These are phyloP conservation scores for Rhodophaea formosa DNA, from an alignment of 2,888 invertebrate genomes.

Conservation along the genomic window DNA sequence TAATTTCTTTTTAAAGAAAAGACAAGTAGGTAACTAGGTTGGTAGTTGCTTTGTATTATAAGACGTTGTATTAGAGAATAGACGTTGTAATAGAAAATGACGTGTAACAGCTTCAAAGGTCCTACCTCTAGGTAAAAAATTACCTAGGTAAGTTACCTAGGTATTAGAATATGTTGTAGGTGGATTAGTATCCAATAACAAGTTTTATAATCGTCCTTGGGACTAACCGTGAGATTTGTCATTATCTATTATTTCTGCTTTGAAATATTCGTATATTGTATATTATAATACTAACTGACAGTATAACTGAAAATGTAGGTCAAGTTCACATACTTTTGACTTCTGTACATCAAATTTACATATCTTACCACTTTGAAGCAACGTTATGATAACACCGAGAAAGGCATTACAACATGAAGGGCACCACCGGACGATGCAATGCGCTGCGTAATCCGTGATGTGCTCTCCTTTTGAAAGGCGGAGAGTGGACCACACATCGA, in stretches of 20 bases:
- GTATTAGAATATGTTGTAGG: no score
- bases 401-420: conserved; percentile 2
- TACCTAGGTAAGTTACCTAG: no score
- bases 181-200: no score
- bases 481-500: neutral
- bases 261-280: neutral
- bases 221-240: neutral
- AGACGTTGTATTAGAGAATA: no score
- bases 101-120: no score
- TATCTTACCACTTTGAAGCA: neutral
- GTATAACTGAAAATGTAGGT: neutral
- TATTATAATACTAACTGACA: neutral
- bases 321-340: neutral
- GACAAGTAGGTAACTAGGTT: no score
- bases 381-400: conserved; percentile 2
- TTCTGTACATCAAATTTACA: neutral
- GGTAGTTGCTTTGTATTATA: no score
- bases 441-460: neutral
- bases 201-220: no score
- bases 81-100: no score
- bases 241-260: neutral
- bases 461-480: conserved; percentile 9
- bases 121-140: no score
- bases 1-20: no score
- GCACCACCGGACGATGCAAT: neutral